Evolutionary conservation across 2,888 invertebrate species (phyloP).

Genomic region (Epistrophella euchroma): DNA sequence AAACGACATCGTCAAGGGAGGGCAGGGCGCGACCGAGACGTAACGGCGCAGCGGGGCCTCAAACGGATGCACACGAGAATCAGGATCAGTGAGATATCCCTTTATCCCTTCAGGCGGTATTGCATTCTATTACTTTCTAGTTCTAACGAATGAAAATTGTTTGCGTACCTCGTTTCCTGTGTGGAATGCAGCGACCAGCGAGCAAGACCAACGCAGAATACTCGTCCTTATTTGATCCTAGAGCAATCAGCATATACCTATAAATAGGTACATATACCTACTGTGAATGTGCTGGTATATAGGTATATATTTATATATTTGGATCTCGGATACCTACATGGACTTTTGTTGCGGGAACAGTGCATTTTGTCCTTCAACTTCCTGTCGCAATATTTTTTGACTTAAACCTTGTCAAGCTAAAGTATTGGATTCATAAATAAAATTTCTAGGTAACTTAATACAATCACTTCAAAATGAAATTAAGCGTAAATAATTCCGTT

Average conservation of each 20-base stretch:
- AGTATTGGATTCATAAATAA: background rate
- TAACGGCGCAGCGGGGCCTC: conserved; percentile 12
- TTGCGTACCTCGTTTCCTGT: conserved; percentile 68
- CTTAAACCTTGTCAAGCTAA: background rate
- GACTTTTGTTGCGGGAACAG: conserved; percentile 41
- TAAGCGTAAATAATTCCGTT: no score
- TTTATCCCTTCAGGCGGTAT: conserved; percentile 64
- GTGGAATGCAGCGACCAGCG: conserved; percentile 10
- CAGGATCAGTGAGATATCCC: conserved; percentile 38
- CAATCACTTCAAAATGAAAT: no score
- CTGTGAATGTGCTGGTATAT: conserved; percentile 8
- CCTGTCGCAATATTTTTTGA: conserved; percentile 60
- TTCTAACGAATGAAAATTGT: conserved; percentile 70
- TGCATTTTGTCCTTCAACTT: conserved; percentile 71
- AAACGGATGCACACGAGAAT: conserved; percentile 54
- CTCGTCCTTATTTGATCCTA: conserved; percentile 17
- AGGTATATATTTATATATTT: conserved; percentile 40
- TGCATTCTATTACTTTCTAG: conserved; percentile 51
- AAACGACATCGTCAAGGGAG: conserved; percentile 15
- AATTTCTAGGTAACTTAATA: no score
- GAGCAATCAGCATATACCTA: conserved; percentile 16
- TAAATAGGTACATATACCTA: background rate
- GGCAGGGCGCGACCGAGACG: conserved; percentile 16
- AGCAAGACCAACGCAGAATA: conserved; percentile 2
- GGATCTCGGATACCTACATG: conserved; percentile 59